A percentile compares a stretch with the other conserved stretches of the same genome.
phyloP scores from a whole-genome alignment of 2,888 invertebrate species.

The Strigamia transsilvanica region DNA sequence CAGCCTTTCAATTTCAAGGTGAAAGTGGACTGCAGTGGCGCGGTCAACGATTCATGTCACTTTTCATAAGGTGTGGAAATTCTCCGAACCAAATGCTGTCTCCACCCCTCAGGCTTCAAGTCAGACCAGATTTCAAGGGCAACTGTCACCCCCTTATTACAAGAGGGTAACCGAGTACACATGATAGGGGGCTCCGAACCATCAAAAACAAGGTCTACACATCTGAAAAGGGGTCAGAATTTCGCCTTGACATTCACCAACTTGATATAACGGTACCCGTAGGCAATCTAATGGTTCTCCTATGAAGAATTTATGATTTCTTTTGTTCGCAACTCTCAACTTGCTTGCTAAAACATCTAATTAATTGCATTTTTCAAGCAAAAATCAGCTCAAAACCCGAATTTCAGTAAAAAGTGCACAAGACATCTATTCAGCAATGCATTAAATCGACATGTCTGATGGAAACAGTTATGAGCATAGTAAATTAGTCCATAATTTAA shows the following conservation, averaged over 20 bases:
- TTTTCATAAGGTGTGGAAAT: slow-evolving; percentile 31
- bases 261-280: slow-evolving; percentile 32
- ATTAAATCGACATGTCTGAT: background rate
- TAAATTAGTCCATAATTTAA: background rate
- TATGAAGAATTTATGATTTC: slow-evolving; percentile 5
- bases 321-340: background rate
- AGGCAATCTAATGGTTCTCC: background rate
- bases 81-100: slow-evolving; percentile 15
- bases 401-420: too few relatives aligned
- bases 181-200: background rate
- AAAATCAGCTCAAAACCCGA: too few relatives aligned
- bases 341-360: too few relatives aligned
- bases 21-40: background rate
- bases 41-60: slow-evolving; percentile 34
- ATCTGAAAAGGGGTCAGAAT: slow-evolving; percentile 38
- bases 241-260: slow-evolving; percentile 37
- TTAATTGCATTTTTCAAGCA: too few relatives aligned
- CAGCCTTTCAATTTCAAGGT: slow-evolving; percentile 28
- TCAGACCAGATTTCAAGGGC: slow-evolving; percentile 7
- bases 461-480: background rate
- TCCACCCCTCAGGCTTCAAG: slow-evolving; percentile 12
- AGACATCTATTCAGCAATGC: too few relatives aligned
- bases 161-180: background rate
- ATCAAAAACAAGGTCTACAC: slow-evolving; percentile 25
- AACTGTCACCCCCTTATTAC: slow-evolving; percentile 3